phyloP scores from a whole-genome alignment of 2,888 invertebrate genomes.

The Rhogogaster chlorosoma region DNA sequence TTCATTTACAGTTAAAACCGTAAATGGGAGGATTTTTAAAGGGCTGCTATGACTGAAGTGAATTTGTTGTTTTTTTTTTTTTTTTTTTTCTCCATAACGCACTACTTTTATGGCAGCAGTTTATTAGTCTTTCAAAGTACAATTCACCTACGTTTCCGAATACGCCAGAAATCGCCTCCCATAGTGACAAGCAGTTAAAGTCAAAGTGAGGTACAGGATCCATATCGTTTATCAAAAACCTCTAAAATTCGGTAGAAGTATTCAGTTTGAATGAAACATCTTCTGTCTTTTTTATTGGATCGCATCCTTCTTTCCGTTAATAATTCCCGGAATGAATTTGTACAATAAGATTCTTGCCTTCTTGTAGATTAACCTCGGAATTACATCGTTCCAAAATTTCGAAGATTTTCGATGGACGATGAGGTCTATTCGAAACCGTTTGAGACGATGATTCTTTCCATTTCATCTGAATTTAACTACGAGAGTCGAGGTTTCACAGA shows the following conservation, averaged over 20 bases:
- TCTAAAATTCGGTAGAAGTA: not conserved
- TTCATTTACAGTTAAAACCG: not conserved
- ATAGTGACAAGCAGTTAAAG: not conserved
- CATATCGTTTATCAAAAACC: not conserved
- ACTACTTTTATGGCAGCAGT: not conserved
- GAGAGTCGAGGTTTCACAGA: not conserved
- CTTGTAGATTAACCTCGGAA: not conserved
- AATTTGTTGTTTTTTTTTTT: not conserved
- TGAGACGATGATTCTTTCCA: not conserved
- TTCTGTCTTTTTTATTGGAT: not conserved
- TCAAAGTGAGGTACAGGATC: not conserved
- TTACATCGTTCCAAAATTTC: not conserved
- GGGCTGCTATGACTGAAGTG: not conserved
- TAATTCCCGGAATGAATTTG: not conserved
- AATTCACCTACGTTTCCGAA: not conserved
- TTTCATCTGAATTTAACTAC: not conserved
- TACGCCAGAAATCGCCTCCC: not conserved
- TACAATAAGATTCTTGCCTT: not conserved
- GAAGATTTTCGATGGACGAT: not conserved
- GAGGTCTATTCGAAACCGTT: not conserved
- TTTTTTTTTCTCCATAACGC: too few relatives aligned
- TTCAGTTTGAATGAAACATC: not conserved
- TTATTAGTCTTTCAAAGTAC: not conserved
- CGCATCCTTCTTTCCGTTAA: not conserved
- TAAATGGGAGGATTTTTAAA: not conserved